These are phyloP conservation scores for Psephotus haematonotus DNA, from an alignment of 2,113 vertebrate genomes.

Conservation along the genomic window DNA sequence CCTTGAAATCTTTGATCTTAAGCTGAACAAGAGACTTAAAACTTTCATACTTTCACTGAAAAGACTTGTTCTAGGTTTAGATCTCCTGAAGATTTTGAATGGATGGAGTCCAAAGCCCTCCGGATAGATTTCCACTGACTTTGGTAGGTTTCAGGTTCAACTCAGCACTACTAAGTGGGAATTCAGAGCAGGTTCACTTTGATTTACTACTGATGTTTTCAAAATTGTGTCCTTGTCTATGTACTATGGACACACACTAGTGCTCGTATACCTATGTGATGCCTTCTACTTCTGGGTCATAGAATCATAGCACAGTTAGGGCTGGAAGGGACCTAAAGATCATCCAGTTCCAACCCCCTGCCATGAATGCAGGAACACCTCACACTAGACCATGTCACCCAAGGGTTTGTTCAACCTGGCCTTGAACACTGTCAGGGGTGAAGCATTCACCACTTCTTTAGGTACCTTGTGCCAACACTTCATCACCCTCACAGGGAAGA, in stretches of 20 bases:
- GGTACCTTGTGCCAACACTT: fast-evolving
- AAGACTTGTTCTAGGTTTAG: neutral
- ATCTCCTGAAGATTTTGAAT: neutral
- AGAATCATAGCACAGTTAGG: neutral
- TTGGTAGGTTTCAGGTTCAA: neutral
- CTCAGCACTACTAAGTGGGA: neutral
- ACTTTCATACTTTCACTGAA: neutral
- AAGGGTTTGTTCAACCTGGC: neutral
- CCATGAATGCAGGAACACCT: neutral
- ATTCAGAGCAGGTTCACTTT: neutral
- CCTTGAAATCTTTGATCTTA: neutral
- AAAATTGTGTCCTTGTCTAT: neutral
- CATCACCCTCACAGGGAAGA: neutral
- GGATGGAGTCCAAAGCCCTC: neutral
- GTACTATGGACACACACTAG: fast-evolving
- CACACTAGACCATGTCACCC: neutral
- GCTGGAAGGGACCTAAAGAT: neutral
- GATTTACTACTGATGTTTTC: neutral
- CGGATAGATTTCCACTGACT: neutral
- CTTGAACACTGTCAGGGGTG: neutral
- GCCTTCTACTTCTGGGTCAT: neutral
- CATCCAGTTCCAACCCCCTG: neutral
- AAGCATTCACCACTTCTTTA: neutral
- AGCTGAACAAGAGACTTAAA: neutral
- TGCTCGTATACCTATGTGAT: neutral